Conservation (phyloP, 1,140 invertebrate species). For the Andrena cerasifolii region DNA sequence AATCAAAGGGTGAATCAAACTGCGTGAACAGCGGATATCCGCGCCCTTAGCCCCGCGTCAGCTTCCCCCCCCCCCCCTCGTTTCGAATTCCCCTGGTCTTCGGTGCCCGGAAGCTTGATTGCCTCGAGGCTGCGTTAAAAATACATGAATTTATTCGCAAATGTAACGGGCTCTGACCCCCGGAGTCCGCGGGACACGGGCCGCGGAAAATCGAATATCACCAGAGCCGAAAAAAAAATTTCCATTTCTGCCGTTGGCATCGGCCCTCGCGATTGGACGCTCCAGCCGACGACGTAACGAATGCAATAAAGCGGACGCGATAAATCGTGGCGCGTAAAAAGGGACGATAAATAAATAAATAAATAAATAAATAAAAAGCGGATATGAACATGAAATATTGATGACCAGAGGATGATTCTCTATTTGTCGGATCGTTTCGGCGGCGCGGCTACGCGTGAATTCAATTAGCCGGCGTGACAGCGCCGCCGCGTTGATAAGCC, state of each 20-base stretch:
- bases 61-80: background rate
- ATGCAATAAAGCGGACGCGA: slow-evolving; percentile 18
- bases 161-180: no score
- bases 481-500: slow-evolving; percentile 57
- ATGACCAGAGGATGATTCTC: slow-evolving; percentile 26
- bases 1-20: slow-evolving; percentile 39
- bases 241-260: slow-evolving; percentile 30
- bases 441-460: slow-evolving; percentile 49
- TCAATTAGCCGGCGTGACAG: slow-evolving; percentile 55
- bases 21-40: slow-evolving; percentile 3
- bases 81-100: slow-evolving; percentile 59
- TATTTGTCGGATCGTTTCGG: slow-evolving; percentile 55
- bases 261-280: background rate
- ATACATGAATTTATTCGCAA: no score
- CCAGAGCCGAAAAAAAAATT: background rate
- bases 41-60: no score
- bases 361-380: background rate
- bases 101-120: slow-evolving; percentile 12
- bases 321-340: background rate
- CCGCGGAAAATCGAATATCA: no score
- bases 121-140: no score
- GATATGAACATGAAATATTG: slow-evolving; percentile 13
- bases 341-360: background rate
- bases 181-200: no score
- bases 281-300: slow-evolving; percentile 8